These are phyloP conservation scores for Nephrotoma flavescens DNA, from an alignment of 2,888 invertebrate genomes.

Conservation along the genomic window DNA sequence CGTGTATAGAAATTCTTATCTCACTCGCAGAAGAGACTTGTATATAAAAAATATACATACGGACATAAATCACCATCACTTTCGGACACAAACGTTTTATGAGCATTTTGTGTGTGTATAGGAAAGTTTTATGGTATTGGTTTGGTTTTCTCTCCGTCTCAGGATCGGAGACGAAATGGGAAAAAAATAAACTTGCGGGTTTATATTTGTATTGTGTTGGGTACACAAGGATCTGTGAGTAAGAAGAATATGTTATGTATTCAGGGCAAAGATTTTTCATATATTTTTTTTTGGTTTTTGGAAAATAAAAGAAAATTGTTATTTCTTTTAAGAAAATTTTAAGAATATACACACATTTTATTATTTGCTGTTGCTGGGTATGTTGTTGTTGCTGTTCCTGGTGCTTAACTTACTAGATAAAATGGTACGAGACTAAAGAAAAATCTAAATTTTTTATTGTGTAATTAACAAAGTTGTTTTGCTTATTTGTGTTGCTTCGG, in stretches of 20 bases:
- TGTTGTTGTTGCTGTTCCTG: not conserved
- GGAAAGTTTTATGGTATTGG: not conserved
- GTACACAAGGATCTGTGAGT: not conserved
- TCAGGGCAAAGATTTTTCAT: not conserved
- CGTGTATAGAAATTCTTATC: not conserved
- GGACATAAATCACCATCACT: not conserved
- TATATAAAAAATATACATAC: not conserved
- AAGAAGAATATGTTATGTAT: not conserved
- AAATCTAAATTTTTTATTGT: not conserved
- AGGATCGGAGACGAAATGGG: not conserved
- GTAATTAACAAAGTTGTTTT: not conserved
- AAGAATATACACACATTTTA: not conserved
- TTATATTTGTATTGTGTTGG: not conserved
- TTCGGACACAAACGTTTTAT: not conserved
- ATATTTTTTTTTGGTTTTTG: too few relatives aligned
- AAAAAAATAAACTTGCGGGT: not conserved
- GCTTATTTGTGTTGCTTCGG: not conserved
- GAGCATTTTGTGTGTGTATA: not conserved
- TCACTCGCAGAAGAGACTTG: not conserved
- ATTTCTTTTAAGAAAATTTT: not conserved
- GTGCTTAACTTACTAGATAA: not conserved
- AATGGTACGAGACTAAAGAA: not conserved
- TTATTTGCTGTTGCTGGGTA: not conserved
- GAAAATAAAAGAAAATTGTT: not conserved
- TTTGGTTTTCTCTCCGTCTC: not conserved